These are phyloP conservation scores for Rhabdomys dilectus DNA, from an alignment of 2,113 vertebrate species.

Conservation along the genomic window DNA sequence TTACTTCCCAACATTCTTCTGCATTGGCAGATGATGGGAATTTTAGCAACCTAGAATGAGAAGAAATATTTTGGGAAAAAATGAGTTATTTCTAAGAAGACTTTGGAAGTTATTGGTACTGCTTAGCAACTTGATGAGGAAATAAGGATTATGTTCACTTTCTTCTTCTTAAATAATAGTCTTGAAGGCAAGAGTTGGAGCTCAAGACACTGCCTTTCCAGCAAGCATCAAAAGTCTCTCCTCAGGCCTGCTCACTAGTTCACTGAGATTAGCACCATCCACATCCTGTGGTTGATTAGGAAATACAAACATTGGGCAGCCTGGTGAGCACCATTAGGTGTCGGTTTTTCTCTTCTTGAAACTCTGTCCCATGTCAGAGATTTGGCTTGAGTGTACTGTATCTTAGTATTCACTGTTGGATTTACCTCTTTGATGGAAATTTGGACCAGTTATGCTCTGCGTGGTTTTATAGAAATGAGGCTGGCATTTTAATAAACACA, in stretches of 20 bases:
- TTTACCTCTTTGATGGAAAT: conserved; percentile 18
- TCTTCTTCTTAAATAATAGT: not conserved
- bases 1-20: conserved; percentile 74
- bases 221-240: not conserved
- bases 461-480: not conserved
- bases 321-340: not conserved
- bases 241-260: not conserved
- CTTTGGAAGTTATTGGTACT: not conserved
- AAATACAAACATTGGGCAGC: not conserved
- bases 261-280: not conserved
- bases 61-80: conserved; percentile 3
- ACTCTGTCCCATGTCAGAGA: not conserved
- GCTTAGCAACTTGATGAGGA: not conserved
- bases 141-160: not conserved
- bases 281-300: not conserved
- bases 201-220: not conserved
- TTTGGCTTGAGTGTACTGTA: conserved; percentile 1
- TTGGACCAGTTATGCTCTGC: not conserved
- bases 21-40: conserved; percentile 58
- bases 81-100: conserved; percentile 34
- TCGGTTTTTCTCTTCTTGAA: conserved; percentile 2
- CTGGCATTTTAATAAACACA: not conserved
- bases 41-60: conserved; percentile 19
- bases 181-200: not conserved
- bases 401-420: not conserved